Conservation (phyloP, 2,888 invertebrate genomes). For the Agrilus mali region DNA sequence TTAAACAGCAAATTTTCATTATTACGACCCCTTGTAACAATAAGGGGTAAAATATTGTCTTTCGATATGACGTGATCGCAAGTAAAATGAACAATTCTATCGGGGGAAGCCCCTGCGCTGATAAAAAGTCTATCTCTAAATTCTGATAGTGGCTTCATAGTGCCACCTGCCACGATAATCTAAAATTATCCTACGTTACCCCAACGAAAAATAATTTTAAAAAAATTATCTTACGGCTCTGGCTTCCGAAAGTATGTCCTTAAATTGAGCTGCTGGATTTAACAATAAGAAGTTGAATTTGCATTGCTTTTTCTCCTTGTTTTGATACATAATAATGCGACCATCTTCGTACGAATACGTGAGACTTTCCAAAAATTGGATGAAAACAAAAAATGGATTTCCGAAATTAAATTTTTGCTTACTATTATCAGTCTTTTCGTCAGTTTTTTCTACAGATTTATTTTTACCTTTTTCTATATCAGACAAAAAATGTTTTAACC, state of each 20-base stretch:
- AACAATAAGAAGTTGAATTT: slow-evolving; percentile 72
- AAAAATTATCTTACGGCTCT: slow-evolving; percentile 41
- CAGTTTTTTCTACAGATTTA: slow-evolving; percentile 7
- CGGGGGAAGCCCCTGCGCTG: slow-evolving; percentile 44
- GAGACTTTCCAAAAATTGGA: slow-evolving; percentile 66
- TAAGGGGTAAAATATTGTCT: slow-evolving; percentile 69
- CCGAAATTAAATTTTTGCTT: slow-evolving; percentile 19
- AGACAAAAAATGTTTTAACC: slow-evolving; percentile 24
- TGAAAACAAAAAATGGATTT: slow-evolving; percentile 56
- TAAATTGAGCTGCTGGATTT: slow-evolving; percentile 77
- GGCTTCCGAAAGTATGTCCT: slow-evolving; percentile 64
- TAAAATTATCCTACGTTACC: slow-evolving; percentile 25
- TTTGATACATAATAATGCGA: slow-evolving; percentile 43
- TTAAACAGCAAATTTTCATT: slow-evolving; percentile 37
- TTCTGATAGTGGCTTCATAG: slow-evolving; percentile 91
- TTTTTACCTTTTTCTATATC: slow-evolving; percentile 22
- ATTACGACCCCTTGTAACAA: slow-evolving; percentile 63
- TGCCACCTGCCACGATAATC: slow-evolving; percentile 90
- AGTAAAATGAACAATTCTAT: slow-evolving; percentile 61
- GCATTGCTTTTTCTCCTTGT: slow-evolving; percentile 36
- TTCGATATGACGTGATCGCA: slow-evolving; percentile 86
- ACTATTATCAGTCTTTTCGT: slow-evolving; percentile 25
- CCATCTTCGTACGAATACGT: slow-evolving; percentile 70
- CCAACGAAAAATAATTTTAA: background rate
- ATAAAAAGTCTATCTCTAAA: slow-evolving; percentile 70